phyloP scores from a whole-genome alignment of 2,888 invertebrate species.

The Syrista parreyssii region DNA sequence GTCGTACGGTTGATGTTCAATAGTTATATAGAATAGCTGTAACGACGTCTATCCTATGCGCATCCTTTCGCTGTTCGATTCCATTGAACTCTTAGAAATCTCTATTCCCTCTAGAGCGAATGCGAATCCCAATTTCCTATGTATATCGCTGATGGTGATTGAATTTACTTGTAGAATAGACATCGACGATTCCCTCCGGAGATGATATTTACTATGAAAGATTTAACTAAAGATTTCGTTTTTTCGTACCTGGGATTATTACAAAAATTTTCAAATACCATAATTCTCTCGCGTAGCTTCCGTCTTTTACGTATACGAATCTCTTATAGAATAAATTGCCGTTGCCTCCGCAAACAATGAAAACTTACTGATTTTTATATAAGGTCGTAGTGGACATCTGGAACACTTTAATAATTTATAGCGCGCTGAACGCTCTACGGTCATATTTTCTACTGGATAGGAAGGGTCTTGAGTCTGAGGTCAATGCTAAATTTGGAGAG shows the following conservation, averaged over 20 bases:
- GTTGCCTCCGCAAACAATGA: slow-evolving; percentile 16
- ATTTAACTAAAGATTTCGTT: neutral
- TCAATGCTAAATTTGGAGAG: neutral
- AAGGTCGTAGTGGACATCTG: slow-evolving; percentile 48
- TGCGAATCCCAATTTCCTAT: neutral
- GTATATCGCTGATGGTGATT: neutral
- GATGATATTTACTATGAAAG: neutral
- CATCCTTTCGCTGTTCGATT: neutral
- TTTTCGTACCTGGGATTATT: neutral
- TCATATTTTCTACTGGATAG: slow-evolving; percentile 33
- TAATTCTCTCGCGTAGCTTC: neutral
- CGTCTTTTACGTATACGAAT: neutral
- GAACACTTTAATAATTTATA: slow-evolving; percentile 50
- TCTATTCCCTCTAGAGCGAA: neutral
- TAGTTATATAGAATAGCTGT: neutral
- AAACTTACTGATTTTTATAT: slow-evolving; percentile 36
- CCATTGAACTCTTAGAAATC: neutral
- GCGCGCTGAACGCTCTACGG: slow-evolving; percentile 25
- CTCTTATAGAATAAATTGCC: neutral
- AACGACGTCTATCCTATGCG: neutral
- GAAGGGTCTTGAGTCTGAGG: neutral
- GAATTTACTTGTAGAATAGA: neutral
- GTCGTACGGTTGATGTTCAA: neutral
- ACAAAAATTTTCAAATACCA: neutral
- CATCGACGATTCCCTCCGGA: neutral